phyloP scores from a whole-genome alignment of 2,113 vertebrate genomes.

The Clinocottus analis region DNA sequence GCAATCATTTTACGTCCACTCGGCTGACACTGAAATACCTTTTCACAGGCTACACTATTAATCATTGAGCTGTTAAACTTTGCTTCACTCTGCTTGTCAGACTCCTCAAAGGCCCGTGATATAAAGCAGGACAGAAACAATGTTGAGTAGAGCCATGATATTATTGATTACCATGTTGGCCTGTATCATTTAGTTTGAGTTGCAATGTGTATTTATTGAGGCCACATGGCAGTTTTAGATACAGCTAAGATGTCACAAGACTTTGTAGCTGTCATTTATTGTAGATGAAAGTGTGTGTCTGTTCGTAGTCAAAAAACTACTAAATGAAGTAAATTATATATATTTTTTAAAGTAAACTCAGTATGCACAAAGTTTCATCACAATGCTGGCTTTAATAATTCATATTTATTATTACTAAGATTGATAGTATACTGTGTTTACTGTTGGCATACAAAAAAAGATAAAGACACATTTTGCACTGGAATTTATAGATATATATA shows the following conservation, averaged over 20 bases:
- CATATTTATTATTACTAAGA: no score
- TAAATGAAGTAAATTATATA: not conserved
- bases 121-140: conserved; percentile 36
- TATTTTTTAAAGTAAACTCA: not conserved
- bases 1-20: conserved; percentile 54
- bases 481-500: no score
- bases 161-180: conserved; percentile 18
- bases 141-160: not conserved
- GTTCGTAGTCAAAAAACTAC: not conserved
- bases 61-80: conserved; percentile 58
- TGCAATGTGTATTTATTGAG: not conserved
- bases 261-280: not conserved
- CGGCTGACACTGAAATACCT: conserved; percentile 49
- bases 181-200: not conserved
- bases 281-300: not conserved
- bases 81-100: conserved; percentile 49
- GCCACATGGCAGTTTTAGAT: conserved; percentile 3
- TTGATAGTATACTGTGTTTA: no score
- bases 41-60: conserved; percentile 28
- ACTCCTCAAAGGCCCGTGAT: conserved; percentile 23
- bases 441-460: no score
- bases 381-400: not conserved
- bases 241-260: not conserved
- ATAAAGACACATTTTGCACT: no score
- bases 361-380: not conserved